A percentile compares a stretch with the other conserved stretches of the same genome.
Conservation (phyloP, 53 echinoderm and acorn worm genomes). For the Crossaster papposus region DNA sequence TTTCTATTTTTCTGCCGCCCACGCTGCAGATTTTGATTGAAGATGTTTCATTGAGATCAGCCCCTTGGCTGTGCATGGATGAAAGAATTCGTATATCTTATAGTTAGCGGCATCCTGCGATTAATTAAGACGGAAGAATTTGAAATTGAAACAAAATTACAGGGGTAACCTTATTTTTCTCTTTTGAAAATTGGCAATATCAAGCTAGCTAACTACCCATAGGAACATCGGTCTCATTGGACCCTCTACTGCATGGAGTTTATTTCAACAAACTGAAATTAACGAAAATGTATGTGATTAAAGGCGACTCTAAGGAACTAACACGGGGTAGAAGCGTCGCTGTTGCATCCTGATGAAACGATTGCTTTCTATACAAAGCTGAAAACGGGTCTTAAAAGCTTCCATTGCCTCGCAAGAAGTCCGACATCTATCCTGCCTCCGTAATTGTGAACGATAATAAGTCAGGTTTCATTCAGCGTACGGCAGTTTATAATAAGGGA, state of each 20-base stretch:
- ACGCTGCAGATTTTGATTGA: background rate
- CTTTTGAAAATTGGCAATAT: background rate
- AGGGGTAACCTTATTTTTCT: background rate
- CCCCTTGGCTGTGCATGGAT: background rate
- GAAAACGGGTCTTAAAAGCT: background rate
- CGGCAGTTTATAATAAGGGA: no score
- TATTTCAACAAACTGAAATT: background rate
- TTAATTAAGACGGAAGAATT: background rate
- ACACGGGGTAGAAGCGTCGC: background rate
- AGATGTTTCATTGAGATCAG: background rate
- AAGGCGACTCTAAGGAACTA: background rate
- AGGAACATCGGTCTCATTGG: background rate
- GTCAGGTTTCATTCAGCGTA: no score
- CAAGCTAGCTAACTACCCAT: background rate
- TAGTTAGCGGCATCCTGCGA: background rate
- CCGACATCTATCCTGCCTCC: no score
- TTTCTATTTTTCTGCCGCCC: background rate
- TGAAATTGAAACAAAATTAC: background rate
- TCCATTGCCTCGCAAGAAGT: background rate
- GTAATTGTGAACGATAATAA: no score
- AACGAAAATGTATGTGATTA: background rate
- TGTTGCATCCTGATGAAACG: background rate
- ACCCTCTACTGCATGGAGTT: background rate
- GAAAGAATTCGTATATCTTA: background rate
- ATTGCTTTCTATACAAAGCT: background rate